Evolutionary conservation across 2,888 invertebrate species (phyloP).

Genomic region (Pemphredon lugubris): DNA sequence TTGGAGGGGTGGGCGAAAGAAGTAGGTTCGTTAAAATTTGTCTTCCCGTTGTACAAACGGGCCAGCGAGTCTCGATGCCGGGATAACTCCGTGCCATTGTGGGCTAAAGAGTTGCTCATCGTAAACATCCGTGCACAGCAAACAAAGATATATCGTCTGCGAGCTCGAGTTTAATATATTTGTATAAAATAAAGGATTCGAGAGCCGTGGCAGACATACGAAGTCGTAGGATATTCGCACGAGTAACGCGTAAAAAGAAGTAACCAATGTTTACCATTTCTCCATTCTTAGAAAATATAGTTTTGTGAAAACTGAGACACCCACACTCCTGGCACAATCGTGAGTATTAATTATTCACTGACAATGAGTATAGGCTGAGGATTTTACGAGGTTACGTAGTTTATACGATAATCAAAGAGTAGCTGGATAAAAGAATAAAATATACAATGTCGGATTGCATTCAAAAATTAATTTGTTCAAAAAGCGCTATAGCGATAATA

Average conservation of each 20-base stretch:
- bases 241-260: neutral
- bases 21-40: neutral
- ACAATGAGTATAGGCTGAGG: too few relatives aligned
- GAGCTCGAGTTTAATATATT: neutral
- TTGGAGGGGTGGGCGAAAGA: neutral
- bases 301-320: neutral
- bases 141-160: constrained; percentile 4
- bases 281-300: neutral
- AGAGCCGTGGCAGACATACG: constrained; percentile 2
- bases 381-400: too few relatives aligned
- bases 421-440: too few relatives aligned
- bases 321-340: too few relatives aligned
- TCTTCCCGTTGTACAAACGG: neutral
- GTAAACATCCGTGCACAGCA: neutral
- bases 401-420: too few relatives aligned
- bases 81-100: neutral
- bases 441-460: too few relatives aligned
- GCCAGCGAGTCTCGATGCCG: neutral
- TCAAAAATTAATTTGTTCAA: too few relatives aligned
- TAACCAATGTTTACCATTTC: neutral
- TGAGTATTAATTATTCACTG: too few relatives aligned
- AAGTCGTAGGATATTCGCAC: neutral
- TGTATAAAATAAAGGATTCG: constrained; percentile 5
- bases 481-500: too few relatives aligned
- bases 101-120: neutral